These are phyloP conservation scores for Pantala flavescens DNA, from an alignment of 1,140 invertebrate species.

Conservation along the genomic window DNA sequence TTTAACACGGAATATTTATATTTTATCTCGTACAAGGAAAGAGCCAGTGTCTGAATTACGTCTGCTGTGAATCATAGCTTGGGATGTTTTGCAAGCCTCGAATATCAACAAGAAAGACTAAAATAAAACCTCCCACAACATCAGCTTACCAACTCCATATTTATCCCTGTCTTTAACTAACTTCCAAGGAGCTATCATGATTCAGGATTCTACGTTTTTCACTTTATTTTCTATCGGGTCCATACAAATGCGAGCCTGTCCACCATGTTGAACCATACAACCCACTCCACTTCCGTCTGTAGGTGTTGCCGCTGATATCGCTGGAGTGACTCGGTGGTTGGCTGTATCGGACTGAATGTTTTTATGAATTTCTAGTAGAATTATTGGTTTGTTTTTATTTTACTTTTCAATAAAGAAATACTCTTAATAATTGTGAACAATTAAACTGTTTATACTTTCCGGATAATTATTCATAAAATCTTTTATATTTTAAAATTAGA, in stretches of 20 bases:
- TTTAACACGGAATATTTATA: too few relatives aligned
- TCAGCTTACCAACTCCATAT: constrained; percentile 30
- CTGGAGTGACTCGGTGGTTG: too few relatives aligned
- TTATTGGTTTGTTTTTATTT: too few relatives aligned
- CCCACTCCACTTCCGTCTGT: neutral
- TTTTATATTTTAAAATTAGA: too few relatives aligned
- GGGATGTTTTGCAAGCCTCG: neutral
- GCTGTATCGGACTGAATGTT: too few relatives aligned
- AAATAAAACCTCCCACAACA: neutral
- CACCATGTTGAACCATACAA: neutral
- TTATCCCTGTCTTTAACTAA: constrained; percentile 29
- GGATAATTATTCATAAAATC: too few relatives aligned
- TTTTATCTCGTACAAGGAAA: too few relatives aligned
- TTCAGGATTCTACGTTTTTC: neutral
- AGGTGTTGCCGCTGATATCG: neutral
- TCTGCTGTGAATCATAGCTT: neutral
- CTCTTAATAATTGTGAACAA: too few relatives aligned
- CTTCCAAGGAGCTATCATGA: constrained; percentile 25
- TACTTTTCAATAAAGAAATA: too few relatives aligned
- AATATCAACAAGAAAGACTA: neutral
- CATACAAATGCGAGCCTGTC: neutral
- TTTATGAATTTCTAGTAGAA: too few relatives aligned
- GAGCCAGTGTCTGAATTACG: neutral
- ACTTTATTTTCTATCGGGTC: neutral
- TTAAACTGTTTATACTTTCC: too few relatives aligned